Evolutionary conservation across 2,888 invertebrate genomes (phyloP), one percentile per base, ranked within the genome.

Genomic region (Chrysomela aeneicollis): DNA sequence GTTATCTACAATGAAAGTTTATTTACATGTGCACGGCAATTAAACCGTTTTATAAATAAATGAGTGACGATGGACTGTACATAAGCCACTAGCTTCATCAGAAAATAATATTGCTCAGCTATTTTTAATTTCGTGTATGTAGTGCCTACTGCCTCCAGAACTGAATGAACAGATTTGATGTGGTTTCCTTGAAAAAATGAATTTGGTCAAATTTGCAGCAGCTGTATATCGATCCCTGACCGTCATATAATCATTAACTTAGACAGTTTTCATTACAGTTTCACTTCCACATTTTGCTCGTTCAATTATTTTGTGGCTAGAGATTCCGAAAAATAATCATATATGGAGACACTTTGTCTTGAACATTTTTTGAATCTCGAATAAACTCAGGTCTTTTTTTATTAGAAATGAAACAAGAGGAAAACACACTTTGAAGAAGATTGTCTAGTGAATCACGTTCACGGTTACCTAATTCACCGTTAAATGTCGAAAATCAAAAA

Each of bases 71-170:
- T 42, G 42, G 15, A 15, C 42, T 42, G 42, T 42, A 15, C 42
- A 12, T 42, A 42, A 42, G 42, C 15, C 1, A 42, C 10, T 42
- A 42, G 12, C 32, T 35, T 35, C 26, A 26, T 26, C 32, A 35
- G 32, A 35, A 35, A 35, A 42, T 42, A 42, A 42, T 42, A 42
- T 42, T 42, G 42, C 42, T 42, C 42, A n/a, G 42, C 42, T 42
- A 42, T 42, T 42, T 42, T 42, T 42, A 42, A 42, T 42, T 8
- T 35, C 12, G 42, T n/a, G 2, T 42, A 6, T 42, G 42, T n/a
- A 42, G 15, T 42, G 15, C 42, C 15, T 15, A 1, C 10, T 42
- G 15, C 42, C 15, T 15, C 4, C 10, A 42, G 3, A 15, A 26
- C 26, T 5, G 4, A 26, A 5, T 5, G 3, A 15, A 26, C 26